A percentile compares a stretch with the other conserved stretches of the same genome.
Evolutionary conservation across 2,113 vertebrate species (phyloP).

Genomic region (Antechinus stuartii): DNA sequence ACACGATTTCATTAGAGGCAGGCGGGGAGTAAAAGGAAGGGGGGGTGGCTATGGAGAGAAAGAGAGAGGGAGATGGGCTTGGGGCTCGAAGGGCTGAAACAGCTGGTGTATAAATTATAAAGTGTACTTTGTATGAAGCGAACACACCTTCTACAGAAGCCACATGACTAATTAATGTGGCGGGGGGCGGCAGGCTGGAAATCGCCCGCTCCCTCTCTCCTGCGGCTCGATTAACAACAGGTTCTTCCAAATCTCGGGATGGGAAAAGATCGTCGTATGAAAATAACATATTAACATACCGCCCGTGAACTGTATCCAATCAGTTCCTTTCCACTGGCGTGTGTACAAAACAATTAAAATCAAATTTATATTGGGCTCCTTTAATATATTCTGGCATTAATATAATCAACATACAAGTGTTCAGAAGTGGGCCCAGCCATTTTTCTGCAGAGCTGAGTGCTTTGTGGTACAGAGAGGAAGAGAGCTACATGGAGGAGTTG

Average conservation of each 20-base stretch:
- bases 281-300: slow-evolving; percentile 99
- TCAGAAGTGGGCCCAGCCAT: slow-evolving; percentile 86
- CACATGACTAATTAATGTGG: slow-evolving; percentile 99
- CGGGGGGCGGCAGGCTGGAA: slow-evolving; percentile 94
- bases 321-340: slow-evolving; percentile 99
- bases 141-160: slow-evolving; percentile 97
- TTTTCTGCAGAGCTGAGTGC: slow-evolving; percentile 91
- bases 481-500: not conserved
- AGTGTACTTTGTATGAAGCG: slow-evolving; percentile 98
- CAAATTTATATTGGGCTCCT: slow-evolving; percentile 98
- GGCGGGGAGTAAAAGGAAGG: slow-evolving; percentile 91
- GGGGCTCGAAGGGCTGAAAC: slow-evolving; percentile 90
- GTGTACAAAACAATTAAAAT: slow-evolving; percentile 99
- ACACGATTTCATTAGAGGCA: slow-evolving; percentile 99
- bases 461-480: slow-evolving; percentile 56
- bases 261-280: slow-evolving; percentile 99
- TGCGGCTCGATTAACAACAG: slow-evolving; percentile 96
- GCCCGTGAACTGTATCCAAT: slow-evolving; percentile 99
- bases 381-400: slow-evolving; percentile 98
- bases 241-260: slow-evolving; percentile 95
- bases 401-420: slow-evolving; percentile 95
- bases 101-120: slow-evolving; percentile 99
- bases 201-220: slow-evolving; percentile 95
- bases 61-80: not conserved
- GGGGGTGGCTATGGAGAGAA: not conserved